phyloP scores from a whole-genome alignment of 2,113 vertebrate species.

The Vicugna pacos region DNA sequence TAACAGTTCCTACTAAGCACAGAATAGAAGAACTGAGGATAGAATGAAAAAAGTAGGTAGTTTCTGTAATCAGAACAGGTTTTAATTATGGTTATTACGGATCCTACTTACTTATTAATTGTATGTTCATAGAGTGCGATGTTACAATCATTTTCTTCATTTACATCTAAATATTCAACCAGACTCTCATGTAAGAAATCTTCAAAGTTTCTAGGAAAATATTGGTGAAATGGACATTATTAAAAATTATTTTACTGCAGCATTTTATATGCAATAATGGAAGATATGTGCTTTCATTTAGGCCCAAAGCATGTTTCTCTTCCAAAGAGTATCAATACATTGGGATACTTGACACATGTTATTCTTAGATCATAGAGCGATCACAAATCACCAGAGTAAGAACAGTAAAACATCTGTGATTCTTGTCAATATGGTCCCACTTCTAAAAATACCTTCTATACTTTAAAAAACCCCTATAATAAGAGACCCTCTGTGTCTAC shows the following conservation, averaged over 20 bases:
- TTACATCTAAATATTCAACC: slow-evolving; percentile 98
- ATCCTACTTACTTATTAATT: slow-evolving; percentile 93
- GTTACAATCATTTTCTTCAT: slow-evolving; percentile 99
- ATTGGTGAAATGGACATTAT: slow-evolving; percentile 3
- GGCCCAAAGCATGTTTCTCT: neutral
- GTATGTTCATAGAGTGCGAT: slow-evolving; percentile 97
- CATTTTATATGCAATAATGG: neutral
- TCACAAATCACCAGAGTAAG: neutral
- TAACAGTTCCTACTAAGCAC: neutral
- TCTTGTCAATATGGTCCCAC: neutral
- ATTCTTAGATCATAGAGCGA: neutral
- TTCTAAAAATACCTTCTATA: neutral
- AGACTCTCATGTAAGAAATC: slow-evolving; percentile 98
- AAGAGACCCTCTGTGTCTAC: neutral
- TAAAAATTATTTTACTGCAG: neutral
- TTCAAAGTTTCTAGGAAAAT: slow-evolving; percentile 94
- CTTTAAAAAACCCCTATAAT: neutral
- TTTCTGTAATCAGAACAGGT: neutral
- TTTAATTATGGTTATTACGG: neutral
- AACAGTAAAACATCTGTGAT: neutral
- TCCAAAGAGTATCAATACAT: neutral
- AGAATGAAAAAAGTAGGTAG: neutral
- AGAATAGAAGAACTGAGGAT: neutral
- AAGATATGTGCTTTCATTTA: neutral
- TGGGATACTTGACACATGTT: neutral